These are phyloP conservation scores for Phataginus tetradactyla DNA, from an alignment of 2,797 vertebrate genomes.

Conservation along the genomic window DNA sequence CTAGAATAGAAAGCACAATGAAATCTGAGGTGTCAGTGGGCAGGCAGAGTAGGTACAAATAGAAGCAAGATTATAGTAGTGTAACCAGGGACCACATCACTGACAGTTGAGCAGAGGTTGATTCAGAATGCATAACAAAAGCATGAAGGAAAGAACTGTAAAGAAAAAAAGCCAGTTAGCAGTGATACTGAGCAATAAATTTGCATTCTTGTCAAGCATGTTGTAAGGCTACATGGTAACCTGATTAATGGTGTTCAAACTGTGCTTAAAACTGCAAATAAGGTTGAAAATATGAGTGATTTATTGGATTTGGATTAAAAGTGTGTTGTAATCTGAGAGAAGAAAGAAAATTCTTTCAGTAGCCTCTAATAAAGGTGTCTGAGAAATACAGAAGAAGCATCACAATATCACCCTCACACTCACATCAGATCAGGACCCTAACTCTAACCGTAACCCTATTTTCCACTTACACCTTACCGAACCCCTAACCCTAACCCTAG, in stretches of 20 bases:
- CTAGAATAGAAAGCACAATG: background rate
- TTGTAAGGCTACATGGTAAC: background rate
- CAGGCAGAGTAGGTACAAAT: background rate
- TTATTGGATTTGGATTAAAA: constrained; percentile 11
- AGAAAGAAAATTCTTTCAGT: background rate
- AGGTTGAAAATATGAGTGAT: background rate
- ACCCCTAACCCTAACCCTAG: no score
- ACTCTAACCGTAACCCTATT: no score
- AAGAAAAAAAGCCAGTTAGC: background rate
- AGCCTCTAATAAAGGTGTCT: background rate
- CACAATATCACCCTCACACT: no score
- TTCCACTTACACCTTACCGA: no score
- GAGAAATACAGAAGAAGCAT: background rate
- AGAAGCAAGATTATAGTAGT: background rate
- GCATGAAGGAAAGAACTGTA: background rate
- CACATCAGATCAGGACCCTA: no score
- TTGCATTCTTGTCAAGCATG: background rate
- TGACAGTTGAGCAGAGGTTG: background rate
- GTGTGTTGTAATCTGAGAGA: background rate
- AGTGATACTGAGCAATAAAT: background rate
- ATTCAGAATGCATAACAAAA: background rate
- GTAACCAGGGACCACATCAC: background rate
- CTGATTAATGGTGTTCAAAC: background rate
- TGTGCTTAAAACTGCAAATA: background rate
- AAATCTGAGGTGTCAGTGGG: background rate